Percentiles rank a stretch among this genome's conserved stretches.
These are phyloP conservation scores for Liolophura sinensis DNA, from an alignment of 1,140 invertebrate genomes.

Conservation along the genomic window DNA sequence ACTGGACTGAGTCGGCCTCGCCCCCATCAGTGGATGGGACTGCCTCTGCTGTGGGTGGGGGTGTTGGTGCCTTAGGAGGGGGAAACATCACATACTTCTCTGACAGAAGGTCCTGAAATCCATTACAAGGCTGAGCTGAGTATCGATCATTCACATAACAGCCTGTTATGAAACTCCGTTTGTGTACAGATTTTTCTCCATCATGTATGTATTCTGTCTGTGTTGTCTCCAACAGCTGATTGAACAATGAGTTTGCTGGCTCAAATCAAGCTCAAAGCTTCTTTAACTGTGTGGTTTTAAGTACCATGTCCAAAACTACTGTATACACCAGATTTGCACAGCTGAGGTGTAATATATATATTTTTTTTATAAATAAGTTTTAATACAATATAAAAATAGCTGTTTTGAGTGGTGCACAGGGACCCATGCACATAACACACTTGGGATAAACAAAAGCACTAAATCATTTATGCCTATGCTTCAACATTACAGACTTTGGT, in stretches of 20 bases:
- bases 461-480: too few species aligned
- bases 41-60: slow-evolving; percentile 12
- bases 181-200: not conserved
- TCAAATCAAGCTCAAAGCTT: not conserved
- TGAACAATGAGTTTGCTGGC: not conserved
- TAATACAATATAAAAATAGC: too few species aligned
- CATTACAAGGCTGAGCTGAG: slow-evolving; percentile 3
- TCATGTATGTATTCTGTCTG: not conserved
- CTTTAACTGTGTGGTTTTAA: not conserved
- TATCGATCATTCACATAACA: not conserved
- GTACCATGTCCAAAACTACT: too few species aligned
- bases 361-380: too few species aligned
- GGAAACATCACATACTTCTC: slow-evolving; percentile 40
- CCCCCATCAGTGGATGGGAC: not conserved
- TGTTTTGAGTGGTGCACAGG: too few species aligned
- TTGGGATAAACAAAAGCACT: too few species aligned
- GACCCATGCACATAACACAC: too few species aligned
- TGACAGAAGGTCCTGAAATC: slow-evolving; percentile 27
- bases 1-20: too few species aligned
- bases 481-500: too few species aligned
- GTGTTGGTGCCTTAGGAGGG: slow-evolving; percentile 24
- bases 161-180: not conserved
- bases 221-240: not conserved
- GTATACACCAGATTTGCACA: too few species aligned
- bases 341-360: too few species aligned